phyloP scores from a whole-genome alignment of 2,797 vertebrate genomes.

The Spinus olivaceus region DNA sequence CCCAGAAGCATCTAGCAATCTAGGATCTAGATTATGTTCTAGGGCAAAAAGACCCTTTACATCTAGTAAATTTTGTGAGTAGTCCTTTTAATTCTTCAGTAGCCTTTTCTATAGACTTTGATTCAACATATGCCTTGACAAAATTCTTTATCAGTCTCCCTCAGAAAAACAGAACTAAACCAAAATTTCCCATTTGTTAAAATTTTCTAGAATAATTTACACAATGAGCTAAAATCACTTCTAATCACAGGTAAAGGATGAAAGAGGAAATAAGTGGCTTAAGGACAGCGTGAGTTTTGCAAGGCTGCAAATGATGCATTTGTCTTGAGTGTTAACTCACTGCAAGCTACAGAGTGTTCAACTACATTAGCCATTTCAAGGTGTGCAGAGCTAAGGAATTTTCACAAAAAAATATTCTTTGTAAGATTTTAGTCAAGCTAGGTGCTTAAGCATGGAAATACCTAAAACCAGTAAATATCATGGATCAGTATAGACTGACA shows the following conservation, averaged over 20 bases:
- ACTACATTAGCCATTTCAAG: neutral
- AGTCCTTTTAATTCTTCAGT: neutral
- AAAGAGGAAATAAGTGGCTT: neutral
- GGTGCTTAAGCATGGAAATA: neutral
- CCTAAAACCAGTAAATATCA: neutral
- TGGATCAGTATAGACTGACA: neutral
- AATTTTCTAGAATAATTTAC: neutral
- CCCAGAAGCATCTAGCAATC: neutral
- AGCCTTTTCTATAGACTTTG: neutral
- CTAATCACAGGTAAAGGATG: neutral
- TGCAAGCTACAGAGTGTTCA: neutral
- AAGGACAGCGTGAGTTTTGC: neutral
- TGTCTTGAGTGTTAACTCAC: neutral
- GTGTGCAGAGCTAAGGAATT: neutral
- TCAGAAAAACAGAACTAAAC: neutral
- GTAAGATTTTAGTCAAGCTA: neutral
- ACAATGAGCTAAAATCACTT: neutral
- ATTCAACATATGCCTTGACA: neutral
- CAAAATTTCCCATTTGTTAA: neutral
- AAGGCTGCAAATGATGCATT: neutral
- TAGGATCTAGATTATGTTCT: neutral
- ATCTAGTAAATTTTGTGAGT: neutral
- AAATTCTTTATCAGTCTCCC: neutral
- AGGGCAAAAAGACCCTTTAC: neutral
- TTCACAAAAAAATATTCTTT: neutral